A percentile compares a stretch with the other conserved stretches of the same genome.
Conservation (phyloP, 2,888 invertebrate genomes). For the Spicauda simplicius region DNA sequence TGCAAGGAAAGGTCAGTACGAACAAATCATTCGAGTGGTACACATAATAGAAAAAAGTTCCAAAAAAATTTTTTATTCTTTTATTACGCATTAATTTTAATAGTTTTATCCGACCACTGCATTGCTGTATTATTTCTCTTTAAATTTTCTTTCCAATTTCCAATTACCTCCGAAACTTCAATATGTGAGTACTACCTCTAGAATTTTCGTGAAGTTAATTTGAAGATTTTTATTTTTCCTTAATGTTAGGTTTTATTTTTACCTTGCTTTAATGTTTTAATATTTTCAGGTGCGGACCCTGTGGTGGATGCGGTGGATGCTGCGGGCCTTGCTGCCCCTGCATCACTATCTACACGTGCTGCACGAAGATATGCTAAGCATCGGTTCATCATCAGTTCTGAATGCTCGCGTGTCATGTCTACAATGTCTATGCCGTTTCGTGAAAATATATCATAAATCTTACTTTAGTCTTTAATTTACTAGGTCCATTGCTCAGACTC, state of each 20-base stretch:
- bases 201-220: too few species aligned
- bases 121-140: not conserved
- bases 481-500: not conserved
- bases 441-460: slow-evolving; percentile 37
- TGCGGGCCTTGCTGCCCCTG: slow-evolving; percentile 62
- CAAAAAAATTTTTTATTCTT: slow-evolving; percentile 23
- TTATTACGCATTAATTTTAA: not conserved
- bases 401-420: slow-evolving; percentile 38
- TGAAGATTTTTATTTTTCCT: not conserved
- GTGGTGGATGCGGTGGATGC: slow-evolving; percentile 52
- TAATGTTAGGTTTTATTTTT: not conserved
- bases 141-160: not conserved
- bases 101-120: not conserved
- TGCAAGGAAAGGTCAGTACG: slow-evolving; percentile 53
- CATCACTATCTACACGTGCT: slow-evolving; percentile 76
- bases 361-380: slow-evolving; percentile 73
- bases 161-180: slow-evolving; percentile 12
- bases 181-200: slow-evolving; percentile 20
- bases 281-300: slow-evolving; percentile 61
- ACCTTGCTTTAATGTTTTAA: not conserved
- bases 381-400: slow-evolving; percentile 9
- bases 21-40: slow-evolving; percentile 56
- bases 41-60: slow-evolving; percentile 35
- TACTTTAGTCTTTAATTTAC: not conserved
- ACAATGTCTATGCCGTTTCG: slow-evolving; percentile 42